These are phyloP conservation scores for Montipora capricornis DNA, from an alignment of 64 coral and sea anemone species.

Conservation along the genomic window DNA sequence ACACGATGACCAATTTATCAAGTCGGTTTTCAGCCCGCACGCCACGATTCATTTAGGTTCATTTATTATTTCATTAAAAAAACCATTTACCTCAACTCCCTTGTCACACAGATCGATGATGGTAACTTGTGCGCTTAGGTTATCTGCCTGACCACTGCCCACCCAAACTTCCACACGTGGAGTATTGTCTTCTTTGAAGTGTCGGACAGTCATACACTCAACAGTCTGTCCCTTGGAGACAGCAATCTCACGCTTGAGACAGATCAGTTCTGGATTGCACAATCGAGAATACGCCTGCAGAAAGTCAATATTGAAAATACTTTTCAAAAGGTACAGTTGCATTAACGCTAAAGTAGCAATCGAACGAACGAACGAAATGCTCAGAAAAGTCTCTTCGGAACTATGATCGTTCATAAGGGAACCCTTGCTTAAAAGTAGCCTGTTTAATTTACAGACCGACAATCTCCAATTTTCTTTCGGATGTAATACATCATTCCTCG, in stretches of 20 bases:
- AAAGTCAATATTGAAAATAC: not conserved
- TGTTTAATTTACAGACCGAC: no score
- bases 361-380: no score
- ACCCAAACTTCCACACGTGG: slow-evolving; percentile 92
- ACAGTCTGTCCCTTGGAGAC: slow-evolving; percentile 94
- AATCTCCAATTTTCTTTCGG: no score
- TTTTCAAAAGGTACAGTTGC: no score
- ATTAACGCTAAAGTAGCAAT: no score
- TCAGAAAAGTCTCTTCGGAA: no score
- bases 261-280: slow-evolving; percentile 82
- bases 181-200: slow-evolving; percentile 53
- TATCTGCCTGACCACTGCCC: slow-evolving; percentile 81
- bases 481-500: no score
- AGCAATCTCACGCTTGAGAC: slow-evolving; percentile 84
- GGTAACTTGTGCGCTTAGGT: slow-evolving; percentile 68
- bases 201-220: slow-evolving; percentile 93
- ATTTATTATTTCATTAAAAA: no score
- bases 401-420: no score
- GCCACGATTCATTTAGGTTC: not conserved
- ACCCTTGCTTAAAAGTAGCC: no score
- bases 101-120: slow-evolving; percentile 80
- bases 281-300: slow-evolving; percentile 88
- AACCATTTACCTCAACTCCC: slow-evolving; percentile 55
- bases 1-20: no score
- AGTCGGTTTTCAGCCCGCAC: no score